These are phyloP conservation scores for Cynopterus sphinx DNA, from an alignment of 2,797 vertebrate genomes.

Conservation along the genomic window DNA sequence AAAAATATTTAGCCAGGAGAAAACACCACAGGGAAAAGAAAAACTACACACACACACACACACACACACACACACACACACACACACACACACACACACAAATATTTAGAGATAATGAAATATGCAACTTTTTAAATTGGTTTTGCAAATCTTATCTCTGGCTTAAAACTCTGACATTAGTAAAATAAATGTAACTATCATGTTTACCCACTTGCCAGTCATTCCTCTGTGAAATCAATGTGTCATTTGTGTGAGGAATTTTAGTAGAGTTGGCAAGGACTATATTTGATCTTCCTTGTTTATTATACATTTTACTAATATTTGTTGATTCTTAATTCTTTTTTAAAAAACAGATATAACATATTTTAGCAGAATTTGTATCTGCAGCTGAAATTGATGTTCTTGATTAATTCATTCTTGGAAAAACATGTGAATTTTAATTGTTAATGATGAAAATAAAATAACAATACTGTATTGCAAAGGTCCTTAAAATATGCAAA, in stretches of 20 bases:
- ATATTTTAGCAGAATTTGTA: not conserved
- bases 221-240: conserved; percentile 36
- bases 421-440: not conserved
- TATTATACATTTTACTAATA: not conserved
- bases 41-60: too few species aligned
- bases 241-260: conserved; percentile 2
- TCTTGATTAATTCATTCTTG: not conserved
- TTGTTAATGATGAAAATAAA: not conserved
- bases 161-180: not conserved
- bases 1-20: not conserved
- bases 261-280: conserved; percentile 4
- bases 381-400: not conserved
- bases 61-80: too few species aligned
- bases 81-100: too few species aligned
- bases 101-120: not conserved
- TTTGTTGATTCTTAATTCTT: not conserved
- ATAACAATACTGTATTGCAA: not conserved
- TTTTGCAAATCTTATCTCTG: not conserved
- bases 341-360: not conserved
- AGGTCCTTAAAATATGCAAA: not conserved
- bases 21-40: conserved; percentile 3
- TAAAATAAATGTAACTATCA: not conserved
- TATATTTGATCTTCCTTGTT: conserved; percentile 35
- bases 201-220: not conserved
- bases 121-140: not conserved